Base-by-base conservation (phyloP, 53 echinoderm and acorn worm species). In the Antedon mediterranea region DNA sequence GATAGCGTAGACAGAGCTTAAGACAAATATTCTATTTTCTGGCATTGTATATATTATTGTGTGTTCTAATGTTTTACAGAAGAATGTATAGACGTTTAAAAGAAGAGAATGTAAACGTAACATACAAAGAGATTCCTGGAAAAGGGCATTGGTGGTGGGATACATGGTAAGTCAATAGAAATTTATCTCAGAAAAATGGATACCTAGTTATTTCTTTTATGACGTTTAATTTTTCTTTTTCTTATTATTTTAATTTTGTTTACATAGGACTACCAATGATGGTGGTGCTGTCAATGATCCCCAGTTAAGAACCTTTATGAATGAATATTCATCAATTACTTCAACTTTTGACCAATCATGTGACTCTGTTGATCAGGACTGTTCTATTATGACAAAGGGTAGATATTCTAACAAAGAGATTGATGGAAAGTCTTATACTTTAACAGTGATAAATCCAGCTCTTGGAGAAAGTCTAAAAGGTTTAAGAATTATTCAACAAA, bases 101-200 rank as follows among this genome's bases (percentile, higher is more conserved):
- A 33, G 94, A 94, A 70, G 74, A 76, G 30, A 76, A 79, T n/a
- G 81, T 87, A 28, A 91, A 89, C 81, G 83, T 91, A 0, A 91
- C 91, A 13, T 91, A 91, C 78, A 81, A 81, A 3, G 95, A 95
- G 83, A 30, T 95, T 43, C 73, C 89, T 26, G 91, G 85, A 27
- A 91, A 91, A 44, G 89, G 89, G 20, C 91, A 95, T 70, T 91
- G 95, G 89, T 91, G 95, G 95, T 95, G 95, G 95, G 95, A 95
- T 34, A 95, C 95, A 20, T 95, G 91, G 95, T 95, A 84, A 87
- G 95, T 71, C 3, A 28, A 57, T 23, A 18, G 57, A 6, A 37
- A 4, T 4, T 8, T 28, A 15, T 15, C 20, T 72, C 20, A 72
- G 6, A 8, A 5, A 72, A 5, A 37, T n/a, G n/a, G n/a, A n/a